Base-by-base conservation (phyloP, 35 echinoderm and acorn worm species). In the Amphiura filiformis region DNA sequence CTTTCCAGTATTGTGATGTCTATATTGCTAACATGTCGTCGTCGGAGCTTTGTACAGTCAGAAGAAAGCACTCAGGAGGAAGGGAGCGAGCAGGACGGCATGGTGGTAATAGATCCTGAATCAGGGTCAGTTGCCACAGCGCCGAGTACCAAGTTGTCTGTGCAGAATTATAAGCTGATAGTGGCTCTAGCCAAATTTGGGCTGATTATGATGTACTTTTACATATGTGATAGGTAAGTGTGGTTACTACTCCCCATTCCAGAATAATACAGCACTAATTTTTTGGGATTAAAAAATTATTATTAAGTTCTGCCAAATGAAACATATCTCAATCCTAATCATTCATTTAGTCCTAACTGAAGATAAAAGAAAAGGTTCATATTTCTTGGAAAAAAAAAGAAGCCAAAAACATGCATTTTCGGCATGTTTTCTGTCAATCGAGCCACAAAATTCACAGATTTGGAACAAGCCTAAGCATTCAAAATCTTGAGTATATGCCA, bases 151-250 rank as follows among this genome's bases (percentile, higher is more conserved):
- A 64, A 61, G 15, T 34, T 65, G 0, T 61, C 64, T 1, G 13
- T 85, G 31, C 26, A 85, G 78, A 56, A 35, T 1, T 83, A 90
- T 78, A 33, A 40, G 31, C 64, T 61, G 26, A 83, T 56, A 15
- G 77, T 80, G 39, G 65, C 64, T 56, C 76, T 97, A 11, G 89
- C 91, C 12, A 93, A 91, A 76, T 97, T 94, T 89, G 95, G 95
- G 56, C 13, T 97, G 28, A 91, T 94, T 39, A 87, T 97, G 88
- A 23, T 78, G 18, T 97, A 97, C 36, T 91, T 97, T 57, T 94
- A 94, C 35, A 75, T 97, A 1, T 91, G 88, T 94, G 95, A 97
- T 65, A 94, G 95, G 95, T 97, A 57, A 78, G 88, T 84, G 18
- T n/a, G n/a, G n/a, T n/a, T n/a, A n/a, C n/a, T 39, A n/a, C n/a